Conservation (phyloP, 2,113 vertebrate species). For the Haliaeetus leucogaster region DNA sequence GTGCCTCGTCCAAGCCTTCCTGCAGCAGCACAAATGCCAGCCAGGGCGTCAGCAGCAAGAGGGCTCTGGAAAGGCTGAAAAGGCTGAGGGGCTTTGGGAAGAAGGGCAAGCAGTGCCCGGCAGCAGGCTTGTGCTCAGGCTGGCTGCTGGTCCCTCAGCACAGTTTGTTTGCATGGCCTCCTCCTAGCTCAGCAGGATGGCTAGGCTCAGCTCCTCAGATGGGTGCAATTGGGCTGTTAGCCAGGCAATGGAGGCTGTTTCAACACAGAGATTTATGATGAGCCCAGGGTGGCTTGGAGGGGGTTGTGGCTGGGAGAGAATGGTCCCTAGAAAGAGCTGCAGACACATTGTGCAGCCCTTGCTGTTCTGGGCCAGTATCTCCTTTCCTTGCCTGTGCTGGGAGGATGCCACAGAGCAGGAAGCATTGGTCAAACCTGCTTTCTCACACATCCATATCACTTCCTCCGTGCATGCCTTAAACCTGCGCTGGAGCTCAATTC, state of each 20-base stretch:
- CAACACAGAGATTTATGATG: neutral
- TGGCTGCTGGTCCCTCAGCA: neutral
- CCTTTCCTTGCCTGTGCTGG: neutral
- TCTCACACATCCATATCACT: neutral
- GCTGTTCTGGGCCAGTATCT: neutral
- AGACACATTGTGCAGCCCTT: neutral
- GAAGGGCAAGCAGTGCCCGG: neutral
- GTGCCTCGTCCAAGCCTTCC: accelerated
- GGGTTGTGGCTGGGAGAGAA: neutral
- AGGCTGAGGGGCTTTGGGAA: neutral
- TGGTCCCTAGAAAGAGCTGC: neutral
- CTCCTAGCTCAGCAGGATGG: neutral
- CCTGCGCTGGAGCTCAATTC: neutral
- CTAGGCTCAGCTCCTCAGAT: neutral
- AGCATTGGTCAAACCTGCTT: neutral
- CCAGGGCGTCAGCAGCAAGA: neutral
- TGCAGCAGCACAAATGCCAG: neutral
- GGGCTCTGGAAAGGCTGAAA: neutral
- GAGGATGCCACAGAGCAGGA: neutral
- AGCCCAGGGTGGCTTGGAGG: neutral
- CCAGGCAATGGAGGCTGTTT: neutral
- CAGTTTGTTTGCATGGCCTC: neutral
- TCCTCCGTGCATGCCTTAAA: neutral
- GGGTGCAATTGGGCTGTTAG: neutral
- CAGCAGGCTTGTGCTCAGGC: neutral